These are phyloP conservation scores for Gorsachius magnificus DNA, from an alignment of 2,797 vertebrate species.

Conservation along the genomic window DNA sequence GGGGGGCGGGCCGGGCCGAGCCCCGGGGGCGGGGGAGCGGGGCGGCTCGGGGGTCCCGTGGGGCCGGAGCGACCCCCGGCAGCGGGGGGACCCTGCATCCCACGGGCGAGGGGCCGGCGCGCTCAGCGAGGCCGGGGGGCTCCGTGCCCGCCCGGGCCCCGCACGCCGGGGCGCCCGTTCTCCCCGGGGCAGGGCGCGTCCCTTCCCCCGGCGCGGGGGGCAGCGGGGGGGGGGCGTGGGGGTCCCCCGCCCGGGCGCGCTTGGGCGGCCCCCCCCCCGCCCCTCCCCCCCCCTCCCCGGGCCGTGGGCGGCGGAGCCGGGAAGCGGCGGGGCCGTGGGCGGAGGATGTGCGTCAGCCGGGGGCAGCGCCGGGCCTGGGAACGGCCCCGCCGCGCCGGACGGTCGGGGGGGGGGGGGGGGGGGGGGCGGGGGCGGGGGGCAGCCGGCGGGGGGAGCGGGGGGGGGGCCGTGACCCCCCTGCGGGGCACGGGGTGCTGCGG, in stretches of 20 bases:
- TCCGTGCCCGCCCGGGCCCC: too few relatives aligned
- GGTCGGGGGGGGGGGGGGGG: not conserved
- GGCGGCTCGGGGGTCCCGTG: not conserved
- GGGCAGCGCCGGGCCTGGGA: constrained; percentile 13
- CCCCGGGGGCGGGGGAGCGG: too few relatives aligned
- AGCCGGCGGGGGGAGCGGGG: too few relatives aligned
- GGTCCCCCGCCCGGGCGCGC: not conserved
- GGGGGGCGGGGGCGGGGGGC: not conserved
- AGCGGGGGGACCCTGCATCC: not conserved
- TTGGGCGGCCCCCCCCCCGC: not conserved
- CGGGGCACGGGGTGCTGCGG: not conserved
- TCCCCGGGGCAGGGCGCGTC: too few relatives aligned
- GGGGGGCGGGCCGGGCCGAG: not conserved
- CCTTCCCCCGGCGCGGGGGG: not conserved
- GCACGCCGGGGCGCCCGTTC: not conserved
- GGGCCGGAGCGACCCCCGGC: not conserved
- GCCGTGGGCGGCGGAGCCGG: constrained; percentile 19
- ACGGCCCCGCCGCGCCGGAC: not conserved
- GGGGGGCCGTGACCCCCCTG: not conserved
- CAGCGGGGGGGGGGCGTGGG: not conserved
- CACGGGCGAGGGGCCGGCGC: not conserved
- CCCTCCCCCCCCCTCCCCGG: not conserved
- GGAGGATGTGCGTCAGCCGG: constrained; percentile 40
- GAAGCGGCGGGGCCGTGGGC: constrained; percentile 27
- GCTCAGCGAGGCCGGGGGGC: not conserved